Conservation (phyloP, 2,113 vertebrate species). For the Myodes glareolus region DNA sequence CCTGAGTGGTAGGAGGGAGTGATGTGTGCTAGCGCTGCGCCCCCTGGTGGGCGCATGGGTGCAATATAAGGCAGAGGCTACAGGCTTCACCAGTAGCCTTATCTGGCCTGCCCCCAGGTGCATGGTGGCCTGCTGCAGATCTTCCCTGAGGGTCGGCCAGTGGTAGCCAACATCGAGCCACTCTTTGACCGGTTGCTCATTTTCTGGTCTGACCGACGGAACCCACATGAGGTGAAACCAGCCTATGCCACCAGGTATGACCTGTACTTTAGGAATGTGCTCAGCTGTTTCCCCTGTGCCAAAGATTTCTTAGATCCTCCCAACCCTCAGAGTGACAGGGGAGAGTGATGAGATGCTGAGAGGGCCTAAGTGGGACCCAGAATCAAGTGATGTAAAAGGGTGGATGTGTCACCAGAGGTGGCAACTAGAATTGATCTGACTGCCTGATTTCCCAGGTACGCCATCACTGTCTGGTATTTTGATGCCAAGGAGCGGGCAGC, state of each 20-base stretch:
- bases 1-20: slow-evolving; percentile 29
- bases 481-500: slow-evolving; percentile 94
- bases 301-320: neutral
- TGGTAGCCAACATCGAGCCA: slow-evolving; percentile 94
- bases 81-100: neutral
- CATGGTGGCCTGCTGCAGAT: slow-evolving; percentile 94
- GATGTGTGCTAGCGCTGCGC: neutral
- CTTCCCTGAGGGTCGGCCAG: slow-evolving; percentile 91
- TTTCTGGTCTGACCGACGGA: slow-evolving; percentile 96
- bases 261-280: neutral
- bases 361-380: neutral
- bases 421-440: neutral
- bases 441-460: slow-evolving; percentile 87
- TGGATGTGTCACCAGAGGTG: neutral
- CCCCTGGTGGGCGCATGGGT: slow-evolving; percentile 12
- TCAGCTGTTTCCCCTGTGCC: neutral
- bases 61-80: neutral
- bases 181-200: slow-evolving; percentile 93
- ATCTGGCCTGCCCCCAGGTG: slow-evolving; percentile 82
- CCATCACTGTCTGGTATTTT: slow-evolving; percentile 98
- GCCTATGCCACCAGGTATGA: slow-evolving; percentile 91
- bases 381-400: neutral
- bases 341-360: neutral
- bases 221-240: slow-evolving; percentile 95
- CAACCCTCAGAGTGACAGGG: neutral